These are phyloP conservation scores for Lithodes maja DNA, from an alignment of 2,888 invertebrate species.

Conservation along the genomic window DNA sequence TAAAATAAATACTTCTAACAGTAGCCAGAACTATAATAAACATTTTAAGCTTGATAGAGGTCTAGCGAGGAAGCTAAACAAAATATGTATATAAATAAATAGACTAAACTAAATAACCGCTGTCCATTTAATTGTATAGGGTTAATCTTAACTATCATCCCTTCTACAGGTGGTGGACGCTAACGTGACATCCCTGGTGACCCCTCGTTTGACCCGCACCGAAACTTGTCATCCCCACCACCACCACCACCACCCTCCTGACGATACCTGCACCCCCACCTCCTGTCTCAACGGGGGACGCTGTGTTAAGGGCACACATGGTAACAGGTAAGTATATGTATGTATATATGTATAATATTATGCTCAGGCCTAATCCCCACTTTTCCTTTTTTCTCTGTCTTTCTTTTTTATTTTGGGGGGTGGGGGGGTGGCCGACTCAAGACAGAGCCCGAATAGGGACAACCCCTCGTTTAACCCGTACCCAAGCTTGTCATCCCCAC, in stretches of 20 bases:
- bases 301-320: conserved; percentile 30
- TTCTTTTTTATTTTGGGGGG: too few relatives aligned
- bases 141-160: not conserved
- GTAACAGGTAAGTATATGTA: conserved; percentile 23
- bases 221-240: conserved; percentile 29
- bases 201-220: conserved; percentile 49
- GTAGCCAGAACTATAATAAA: too few relatives aligned
- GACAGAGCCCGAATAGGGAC: too few relatives aligned
- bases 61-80: too few relatives aligned
- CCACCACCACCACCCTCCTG: not conserved
- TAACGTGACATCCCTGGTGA: conserved; percentile 63
- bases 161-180: conserved; percentile 62
- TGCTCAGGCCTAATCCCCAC: too few relatives aligned
- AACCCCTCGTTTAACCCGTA: conserved; percentile 53
- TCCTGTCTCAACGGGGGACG: conserved; percentile 66
- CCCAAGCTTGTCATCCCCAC: conserved; percentile 27
- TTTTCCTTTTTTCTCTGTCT: too few relatives aligned
- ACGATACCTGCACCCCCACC: conserved; percentile 19
- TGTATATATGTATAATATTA: conserved; percentile 22
- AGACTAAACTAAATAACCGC: not conserved
- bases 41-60: too few relatives aligned
- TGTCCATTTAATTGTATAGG: too few relatives aligned
- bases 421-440: too few relatives aligned
- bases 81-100: not conserved
- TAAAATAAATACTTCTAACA: too few relatives aligned